Conservation (phyloP, 2,797 vertebrate species). For the Amblyraja radiata region DNA sequence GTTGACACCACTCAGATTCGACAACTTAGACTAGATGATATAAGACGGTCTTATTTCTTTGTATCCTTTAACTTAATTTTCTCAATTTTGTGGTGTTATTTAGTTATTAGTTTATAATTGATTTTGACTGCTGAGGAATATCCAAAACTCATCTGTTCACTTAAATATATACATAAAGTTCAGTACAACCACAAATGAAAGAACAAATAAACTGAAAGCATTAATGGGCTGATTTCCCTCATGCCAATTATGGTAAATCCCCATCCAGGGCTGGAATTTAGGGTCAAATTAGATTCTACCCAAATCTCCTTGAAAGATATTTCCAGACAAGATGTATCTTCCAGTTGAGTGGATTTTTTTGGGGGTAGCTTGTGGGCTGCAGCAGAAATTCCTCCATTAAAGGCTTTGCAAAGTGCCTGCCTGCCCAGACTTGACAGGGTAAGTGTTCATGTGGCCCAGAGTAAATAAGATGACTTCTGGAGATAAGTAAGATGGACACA, state of each 20-base stretch:
- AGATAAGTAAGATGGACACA: background rate
- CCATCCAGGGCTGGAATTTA: background rate
- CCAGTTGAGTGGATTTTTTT: background rate
- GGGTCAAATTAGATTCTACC: background rate
- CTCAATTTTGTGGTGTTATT: background rate
- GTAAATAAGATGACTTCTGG: background rate
- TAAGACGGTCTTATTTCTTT: constrained; percentile 88
- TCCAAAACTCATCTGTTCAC: background rate
- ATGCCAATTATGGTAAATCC: too few relatives aligned
- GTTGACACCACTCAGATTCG: constrained; percentile 73
- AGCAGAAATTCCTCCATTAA: background rate
- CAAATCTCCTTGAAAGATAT: background rate
- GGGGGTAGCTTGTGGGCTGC: background rate
- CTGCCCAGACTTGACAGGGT: background rate
- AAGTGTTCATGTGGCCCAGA: background rate
- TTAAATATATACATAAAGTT: background rate
- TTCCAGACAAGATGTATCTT: background rate
- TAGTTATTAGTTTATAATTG: background rate
- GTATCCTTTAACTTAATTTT: constrained; percentile 69
- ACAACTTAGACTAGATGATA: constrained; percentile 76
- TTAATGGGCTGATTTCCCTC: background rate
- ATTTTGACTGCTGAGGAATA: background rate
- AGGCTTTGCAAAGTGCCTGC: background rate
- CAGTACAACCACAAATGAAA: background rate
- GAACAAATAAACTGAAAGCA: background rate